Base-by-base conservation (phyloP, 2,888 invertebrate genomes). In the Eulithis prunata region DNA sequence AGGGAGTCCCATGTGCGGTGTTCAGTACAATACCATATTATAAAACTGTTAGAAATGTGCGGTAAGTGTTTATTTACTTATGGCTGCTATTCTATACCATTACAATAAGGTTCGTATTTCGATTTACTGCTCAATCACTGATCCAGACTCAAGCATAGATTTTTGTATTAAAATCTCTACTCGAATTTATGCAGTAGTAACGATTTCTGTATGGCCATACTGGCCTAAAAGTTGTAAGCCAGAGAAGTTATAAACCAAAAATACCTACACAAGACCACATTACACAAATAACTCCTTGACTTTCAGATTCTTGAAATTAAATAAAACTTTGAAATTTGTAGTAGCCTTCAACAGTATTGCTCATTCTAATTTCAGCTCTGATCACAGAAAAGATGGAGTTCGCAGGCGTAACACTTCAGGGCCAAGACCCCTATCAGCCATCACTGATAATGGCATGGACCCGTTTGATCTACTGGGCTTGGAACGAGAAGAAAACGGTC, bases 11-110 rank as follows among this genome's bases (percentile, higher is more conserved):
- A 45, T 96, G 98, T 90, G 94, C 96, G 75, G 94, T 98, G 69
- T 98, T 97, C 86, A 98, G 98, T 47, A 95, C 97, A 62, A 95
- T 98, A 82, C 97, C 98, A 45, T 98, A 97, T 84, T 96, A 95
- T 64, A 96, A 95, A 84, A 95, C 95, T 76, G 87, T 94, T 68
- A 94, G 95, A 66, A 94, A 89, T 81, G 93, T 94, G 75, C 93
- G 96, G 96, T 96, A 83, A 86, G 88, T 58, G 5, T 62, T 38
- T 41, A 28, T 12, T 54, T 13, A 4, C 1, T 21, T 7, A 45
- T 14, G n/a, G 45, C 45, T 5, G 6, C 32, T 21, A 21, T 21
- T 1, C 21, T 2, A 21, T 21, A 21, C 21, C 21, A 21, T 21
- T 21, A 21, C 21, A 21, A 21, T 21, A 21, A 21, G 21, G 21